These are phyloP conservation scores for Ivindomyrus marchei DNA, from an alignment of 2,113 vertebrate species.

Conservation along the genomic window DNA sequence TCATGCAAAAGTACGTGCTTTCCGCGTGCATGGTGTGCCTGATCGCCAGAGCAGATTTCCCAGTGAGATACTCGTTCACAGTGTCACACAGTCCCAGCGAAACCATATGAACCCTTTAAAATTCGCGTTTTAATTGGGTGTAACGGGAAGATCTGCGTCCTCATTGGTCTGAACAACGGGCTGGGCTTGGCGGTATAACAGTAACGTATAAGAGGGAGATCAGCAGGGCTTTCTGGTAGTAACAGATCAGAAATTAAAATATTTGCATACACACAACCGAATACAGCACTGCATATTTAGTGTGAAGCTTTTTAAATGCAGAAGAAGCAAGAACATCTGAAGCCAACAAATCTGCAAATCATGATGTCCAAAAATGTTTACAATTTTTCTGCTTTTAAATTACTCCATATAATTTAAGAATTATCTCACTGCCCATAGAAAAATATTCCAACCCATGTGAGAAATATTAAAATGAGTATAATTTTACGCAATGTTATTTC, in stretches of 20 bases:
- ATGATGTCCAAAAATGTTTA: not conserved
- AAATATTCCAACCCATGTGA: not conserved
- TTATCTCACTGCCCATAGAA: not conserved
- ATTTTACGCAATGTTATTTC: not conserved
- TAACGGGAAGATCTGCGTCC: not conserved
- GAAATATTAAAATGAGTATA: not conserved
- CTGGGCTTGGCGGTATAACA: not conserved
- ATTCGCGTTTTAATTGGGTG: constrained; percentile 10
- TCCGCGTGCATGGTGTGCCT: not conserved
- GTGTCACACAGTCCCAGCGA: not conserved
- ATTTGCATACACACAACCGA: not conserved
- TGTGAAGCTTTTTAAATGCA: not conserved
- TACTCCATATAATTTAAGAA: not conserved
- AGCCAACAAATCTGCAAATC: not conserved
- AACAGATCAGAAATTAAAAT: not conserved
- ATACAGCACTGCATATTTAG: not conserved
- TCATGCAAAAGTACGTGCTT: not conserved
- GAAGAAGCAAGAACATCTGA: not conserved
- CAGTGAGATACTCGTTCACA: not conserved
- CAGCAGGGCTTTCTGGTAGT: not conserved
- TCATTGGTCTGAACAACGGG: constrained; percentile 14
- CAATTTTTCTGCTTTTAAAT: not conserved
- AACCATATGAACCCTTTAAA: not conserved
- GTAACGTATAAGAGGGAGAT: not conserved
- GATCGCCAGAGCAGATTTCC: not conserved